Evolutionary conservation across 92 coral and sea anemone genomes (phyloP), one percentile per base, ranked within the genome.

Genomic region (Epizoanthus fatuus): DNA sequence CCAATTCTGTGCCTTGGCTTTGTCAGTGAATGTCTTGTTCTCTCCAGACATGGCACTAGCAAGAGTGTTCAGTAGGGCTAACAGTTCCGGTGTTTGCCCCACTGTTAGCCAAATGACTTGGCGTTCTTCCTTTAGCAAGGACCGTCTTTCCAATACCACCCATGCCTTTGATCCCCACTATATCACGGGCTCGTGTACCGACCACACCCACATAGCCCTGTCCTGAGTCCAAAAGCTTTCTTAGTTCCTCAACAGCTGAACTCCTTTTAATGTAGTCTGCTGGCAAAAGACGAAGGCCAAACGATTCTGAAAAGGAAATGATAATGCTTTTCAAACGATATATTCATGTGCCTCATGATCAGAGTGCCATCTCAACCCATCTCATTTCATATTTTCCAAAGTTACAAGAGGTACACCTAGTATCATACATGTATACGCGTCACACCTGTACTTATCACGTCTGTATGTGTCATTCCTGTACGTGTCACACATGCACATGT

Each of bases 71-170:
- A 91, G 75, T 37, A 91, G 91, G 3, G 84, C 79, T 51, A 91
- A 63, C 39, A 76, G 58, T 54, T 91, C 86, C 8, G 94, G 94
- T 17, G 91, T 64, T 69, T 91, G 94, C 4, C 94, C 88, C 3
- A 91, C 74, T 32, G 86, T 88, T 66, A 91, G 19, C 94, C 94
- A 91, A 66, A 91, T 83, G 35, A 91, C 94, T 66, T 91, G 91
- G 40, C 94, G 91, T 16, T 69, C 59, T 3, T 70, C n/a, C 47
- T 84, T 35, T 35, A 16, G 91, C 89, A n/a, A 91, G 73, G 16
- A 91, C 94, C 15, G 94, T 91, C 77, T 91, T 91, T 3, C 94
- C 94, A 38, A 91, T 87, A 15, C 94, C 94, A 37, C 94, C 94
- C 94, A 91, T 91, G 8, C 94, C 94, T 54, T 82, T 73, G 69